phyloP scores from a whole-genome alignment of 2,888 invertebrate genomes.

The Brenthis ino region DNA sequence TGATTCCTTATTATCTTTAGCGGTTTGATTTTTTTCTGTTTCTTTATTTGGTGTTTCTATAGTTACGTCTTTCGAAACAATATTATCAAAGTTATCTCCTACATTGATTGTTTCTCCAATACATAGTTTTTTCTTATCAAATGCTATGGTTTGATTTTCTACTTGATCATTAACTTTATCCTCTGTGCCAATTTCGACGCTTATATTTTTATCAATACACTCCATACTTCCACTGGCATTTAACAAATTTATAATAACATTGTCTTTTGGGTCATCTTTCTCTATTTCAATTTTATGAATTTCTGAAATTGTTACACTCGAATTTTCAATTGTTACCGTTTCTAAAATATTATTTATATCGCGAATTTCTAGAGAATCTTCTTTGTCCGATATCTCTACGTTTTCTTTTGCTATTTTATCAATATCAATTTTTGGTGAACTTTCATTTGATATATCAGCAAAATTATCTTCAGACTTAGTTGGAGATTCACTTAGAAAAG shows the following conservation, averaged over 20 bases:
- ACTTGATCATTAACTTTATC: not conserved
- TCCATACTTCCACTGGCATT: not conserved
- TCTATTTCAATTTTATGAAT: not conserved
- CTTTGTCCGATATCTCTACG: slow-evolving; percentile 21
- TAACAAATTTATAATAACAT: not conserved
- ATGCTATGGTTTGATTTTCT: not conserved
- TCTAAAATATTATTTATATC: slow-evolving; percentile 16
- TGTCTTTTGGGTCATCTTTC: not conserved
- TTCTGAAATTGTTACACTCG: not conserved
- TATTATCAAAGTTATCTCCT: not conserved
- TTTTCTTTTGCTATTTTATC: slow-evolving; percentile 36
- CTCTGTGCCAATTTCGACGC: not conserved
- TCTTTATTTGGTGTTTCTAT: slow-evolving; percentile 6
- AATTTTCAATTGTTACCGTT: slow-evolving; percentile 1
- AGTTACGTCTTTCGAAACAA: not conserved
- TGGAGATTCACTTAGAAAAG: slow-evolving; percentile 53
- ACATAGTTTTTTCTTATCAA: not conserved
- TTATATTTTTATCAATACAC: not conserved
- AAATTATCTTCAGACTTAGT: slow-evolving; percentile 69
- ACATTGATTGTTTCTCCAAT: not conserved
- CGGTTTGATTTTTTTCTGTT: slow-evolving; percentile 13
- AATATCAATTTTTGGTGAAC: slow-evolving; percentile 53
- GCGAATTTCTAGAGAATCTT: slow-evolving; percentile 13
- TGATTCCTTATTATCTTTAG: slow-evolving; percentile 6
- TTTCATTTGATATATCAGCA: slow-evolving; percentile 66